Base-by-base conservation (phyloP, 2,888 invertebrate genomes). In the Oligia fasciuncula region DNA sequence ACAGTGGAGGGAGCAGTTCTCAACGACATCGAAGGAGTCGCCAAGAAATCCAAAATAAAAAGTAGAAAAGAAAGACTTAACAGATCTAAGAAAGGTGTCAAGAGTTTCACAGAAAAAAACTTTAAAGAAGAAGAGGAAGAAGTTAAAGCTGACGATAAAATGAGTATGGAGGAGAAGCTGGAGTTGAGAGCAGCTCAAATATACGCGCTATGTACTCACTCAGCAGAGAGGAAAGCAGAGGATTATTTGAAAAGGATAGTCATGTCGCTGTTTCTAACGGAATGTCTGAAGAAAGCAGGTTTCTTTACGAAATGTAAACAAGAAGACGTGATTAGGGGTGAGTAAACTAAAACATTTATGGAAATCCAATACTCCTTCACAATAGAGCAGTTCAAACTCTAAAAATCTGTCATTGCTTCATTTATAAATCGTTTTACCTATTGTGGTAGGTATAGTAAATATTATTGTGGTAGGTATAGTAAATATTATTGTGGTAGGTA, bases 191-290 rank as follows among this genome's bases (percentile, higher is more conserved):
- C 95, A 77, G 94, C 93, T 35, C 96, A 97, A 85, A 97, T 97
- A 77, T 97, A 97, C 89, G 97, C 97, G 40, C 94, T 98, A 69
- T 98, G 98, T 84, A 97, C 97, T 0, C 98, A 98, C 90, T 96
- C 97, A 17, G 95, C 97, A 4, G 95, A 96, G 69, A 97, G 98
- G 68, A 95, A 97, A 51, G 95, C 97, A 0, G 97, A 97, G 23
- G 98, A 99, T 93, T 98, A 98, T 91, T 94, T 98, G 43, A 98
- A 98, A 88, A 97, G 98, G 73, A 97, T 98, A 5, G 93, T 98
- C 9, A 98, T 99, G 98, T 97, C 98, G 0, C 97, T 98, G 63
- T 98, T 99, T 89, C 95, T 98, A 0, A 95, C 98, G 68, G 97
- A 98, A 81, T 98, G 98, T 89, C 94, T 98, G 65, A 98, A 98